Evolutionary conservation across 2,888 invertebrate genomes (phyloP), one percentile per base, ranked within the genome.

Genomic region (Meandrusa payeni): DNA sequence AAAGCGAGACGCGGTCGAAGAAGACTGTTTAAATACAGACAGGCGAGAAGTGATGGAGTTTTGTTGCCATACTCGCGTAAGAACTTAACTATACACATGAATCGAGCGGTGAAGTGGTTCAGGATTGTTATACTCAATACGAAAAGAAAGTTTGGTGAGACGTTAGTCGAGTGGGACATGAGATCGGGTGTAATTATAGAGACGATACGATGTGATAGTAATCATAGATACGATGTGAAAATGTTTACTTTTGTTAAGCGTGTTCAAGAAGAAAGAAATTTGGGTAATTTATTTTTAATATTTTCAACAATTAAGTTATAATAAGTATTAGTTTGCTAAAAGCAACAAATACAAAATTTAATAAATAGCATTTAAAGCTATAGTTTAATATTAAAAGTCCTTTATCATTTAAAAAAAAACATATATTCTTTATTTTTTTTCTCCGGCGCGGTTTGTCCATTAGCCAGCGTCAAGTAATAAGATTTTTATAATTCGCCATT

Each of bases 151-250:
- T 55, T 51, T 49, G 44, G 54, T 31, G 59, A 55, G 45, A 57
- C 73, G 41, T 51, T 52, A 51, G 51, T 76, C 20, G 59, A 61
- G 33, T 76, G 63, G 48, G 74, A 88, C 56, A 48, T 78, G 37
- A 71, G 51, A 59, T 67, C 58, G 32, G 59, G 64, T 34, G 49
- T 54, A 29, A 51, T 72, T 28, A 23, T 9, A 27, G 20, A 23
- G 17, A 32, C 33, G 19, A 47, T 31, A 27, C 12, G 11, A 17
- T 23, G 12, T 31, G 17, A 28, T 43, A 24, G 11, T 27, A 20
- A 23, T 20, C 12, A 3, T 24, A 31, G 17, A n/a, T 38, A 20
- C 22, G 12, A 22, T 28, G n/a, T 44, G 17, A 20, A 33, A 39
- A n/a, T 44, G 28, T 22, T 32, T 15, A 11, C 20, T 4, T 32